A percentile compares a stretch with the other conserved stretches of the same genome.
Conservation (phyloP, 2,797 vertebrate genomes). For the Carcharodon carcharias region DNA sequence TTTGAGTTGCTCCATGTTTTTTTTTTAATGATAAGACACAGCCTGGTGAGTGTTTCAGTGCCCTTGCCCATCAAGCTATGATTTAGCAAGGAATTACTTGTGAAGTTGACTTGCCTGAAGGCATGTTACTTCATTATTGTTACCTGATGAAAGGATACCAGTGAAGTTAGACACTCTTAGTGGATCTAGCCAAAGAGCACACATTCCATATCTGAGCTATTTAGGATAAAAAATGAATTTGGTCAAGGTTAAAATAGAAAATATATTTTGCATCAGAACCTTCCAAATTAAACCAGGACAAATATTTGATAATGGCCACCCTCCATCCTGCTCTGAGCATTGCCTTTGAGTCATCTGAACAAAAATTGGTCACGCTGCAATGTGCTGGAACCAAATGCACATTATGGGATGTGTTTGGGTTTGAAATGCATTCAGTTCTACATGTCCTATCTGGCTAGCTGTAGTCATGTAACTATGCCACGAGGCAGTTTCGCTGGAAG, state of each 20-base stretch:
- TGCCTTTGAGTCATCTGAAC: neutral
- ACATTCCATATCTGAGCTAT: neutral
- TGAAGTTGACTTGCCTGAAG: neutral
- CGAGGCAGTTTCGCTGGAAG: too few species aligned
- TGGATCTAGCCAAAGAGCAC: neutral
- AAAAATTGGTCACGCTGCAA: neutral
- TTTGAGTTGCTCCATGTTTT: neutral
- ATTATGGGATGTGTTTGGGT: too few species aligned
- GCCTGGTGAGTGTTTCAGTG: neutral
- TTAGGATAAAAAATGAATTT: neutral
- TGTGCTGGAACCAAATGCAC: neutral
- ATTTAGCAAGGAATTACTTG: neutral
- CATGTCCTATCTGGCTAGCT: too few species aligned
- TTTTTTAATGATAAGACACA: neutral
- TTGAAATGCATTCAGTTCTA: too few species aligned
- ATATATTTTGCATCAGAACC: neutral
- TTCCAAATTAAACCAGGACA: neutral
- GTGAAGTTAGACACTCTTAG: neutral
- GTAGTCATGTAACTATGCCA: too few species aligned
- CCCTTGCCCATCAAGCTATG: neutral
- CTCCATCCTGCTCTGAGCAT: neutral
- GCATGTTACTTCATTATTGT: neutral
- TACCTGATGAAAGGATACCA: neutral
- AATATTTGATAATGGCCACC: neutral
- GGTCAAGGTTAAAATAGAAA: neutral